A percentile compares a stretch with the other conserved stretches of the same genome.
These are phyloP conservation scores for Dugesia japonica DNA, from an alignment of 2,888 invertebrate species.

Conservation along the genomic window DNA sequence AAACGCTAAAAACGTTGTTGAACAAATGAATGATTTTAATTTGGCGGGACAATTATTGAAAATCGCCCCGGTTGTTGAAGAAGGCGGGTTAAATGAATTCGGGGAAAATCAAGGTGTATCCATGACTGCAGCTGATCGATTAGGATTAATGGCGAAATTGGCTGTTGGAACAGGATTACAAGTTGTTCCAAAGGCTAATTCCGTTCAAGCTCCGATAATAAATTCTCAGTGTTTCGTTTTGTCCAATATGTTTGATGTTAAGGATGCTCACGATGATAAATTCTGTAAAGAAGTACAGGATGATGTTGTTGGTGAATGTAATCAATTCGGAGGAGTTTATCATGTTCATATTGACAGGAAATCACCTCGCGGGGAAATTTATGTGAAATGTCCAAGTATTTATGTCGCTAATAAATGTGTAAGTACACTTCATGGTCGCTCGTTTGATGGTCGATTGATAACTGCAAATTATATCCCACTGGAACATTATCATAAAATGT, in stretches of 20 bases:
- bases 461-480: slow-evolving; percentile 27
- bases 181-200: not conserved
- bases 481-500: slow-evolving; percentile 27
- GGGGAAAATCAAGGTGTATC: not conserved
- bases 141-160: slow-evolving; percentile 28
- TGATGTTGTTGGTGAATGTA: slow-evolving; percentile 92
- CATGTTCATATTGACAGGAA: slow-evolving; percentile 86
- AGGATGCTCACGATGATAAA: not conserved
- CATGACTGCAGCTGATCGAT: not conserved
- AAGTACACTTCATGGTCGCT: slow-evolving; percentile 56
- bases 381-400: slow-evolving; percentile 91
- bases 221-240: slow-evolving; percentile 20
- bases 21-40: slow-evolving; percentile 94
- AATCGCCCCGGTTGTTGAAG: slow-evolving; percentile 53
- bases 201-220: not conserved
- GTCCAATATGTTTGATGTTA: slow-evolving; percentile 25
- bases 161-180: slow-evolving; percentile 20
- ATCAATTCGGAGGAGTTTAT: slow-evolving; percentile 84
- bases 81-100: not conserved
- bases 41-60: slow-evolving; percentile 95
- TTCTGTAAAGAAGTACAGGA: slow-evolving; percentile 65
- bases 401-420: slow-evolving; percentile 87
- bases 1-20: slow-evolving; percentile 91
- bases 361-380: slow-evolving; percentile 71
- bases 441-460: slow-evolving; percentile 48